Conservation (phyloP, 2,113 vertebrate species). For the Fukomys damarensis region DNA sequence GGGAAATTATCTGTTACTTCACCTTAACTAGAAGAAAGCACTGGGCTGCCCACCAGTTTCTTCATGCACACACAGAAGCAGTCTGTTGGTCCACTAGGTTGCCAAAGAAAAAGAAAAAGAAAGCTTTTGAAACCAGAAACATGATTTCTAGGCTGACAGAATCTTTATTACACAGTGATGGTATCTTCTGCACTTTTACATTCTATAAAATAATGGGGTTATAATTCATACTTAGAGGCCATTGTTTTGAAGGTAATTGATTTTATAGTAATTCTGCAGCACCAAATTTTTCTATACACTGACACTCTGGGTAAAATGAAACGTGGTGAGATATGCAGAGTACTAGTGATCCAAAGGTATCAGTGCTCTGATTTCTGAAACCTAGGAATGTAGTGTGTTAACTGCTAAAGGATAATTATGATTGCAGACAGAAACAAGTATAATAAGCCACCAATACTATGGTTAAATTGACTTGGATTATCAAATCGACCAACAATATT, state of each 20-base stretch:
- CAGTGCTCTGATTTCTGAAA: neutral
- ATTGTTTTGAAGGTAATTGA: neutral
- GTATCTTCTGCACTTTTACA: neutral
- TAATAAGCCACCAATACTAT: neutral
- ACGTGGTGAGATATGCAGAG: neutral
- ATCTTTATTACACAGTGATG: neutral
- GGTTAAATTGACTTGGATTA: neutral
- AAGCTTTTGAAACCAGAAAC: neutral
- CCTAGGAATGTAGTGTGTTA: neutral
- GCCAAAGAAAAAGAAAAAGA: neutral
- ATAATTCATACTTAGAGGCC: neutral
- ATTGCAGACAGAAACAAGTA: neutral
- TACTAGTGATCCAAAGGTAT: neutral
- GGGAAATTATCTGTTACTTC: neutral
- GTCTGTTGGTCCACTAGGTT: neutral
- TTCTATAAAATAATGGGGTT: neutral
- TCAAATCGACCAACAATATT: fast-evolving
- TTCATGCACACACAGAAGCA: neutral
- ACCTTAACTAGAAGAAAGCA: too few species aligned
- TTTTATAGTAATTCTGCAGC: neutral
- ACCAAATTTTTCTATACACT: neutral
- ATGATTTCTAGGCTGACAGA: neutral
- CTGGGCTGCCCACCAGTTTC: neutral
- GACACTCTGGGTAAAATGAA: neutral
- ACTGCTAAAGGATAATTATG: neutral